phyloP scores from a whole-genome alignment of 2,113 vertebrate species.

The Crocuta crocuta region DNA sequence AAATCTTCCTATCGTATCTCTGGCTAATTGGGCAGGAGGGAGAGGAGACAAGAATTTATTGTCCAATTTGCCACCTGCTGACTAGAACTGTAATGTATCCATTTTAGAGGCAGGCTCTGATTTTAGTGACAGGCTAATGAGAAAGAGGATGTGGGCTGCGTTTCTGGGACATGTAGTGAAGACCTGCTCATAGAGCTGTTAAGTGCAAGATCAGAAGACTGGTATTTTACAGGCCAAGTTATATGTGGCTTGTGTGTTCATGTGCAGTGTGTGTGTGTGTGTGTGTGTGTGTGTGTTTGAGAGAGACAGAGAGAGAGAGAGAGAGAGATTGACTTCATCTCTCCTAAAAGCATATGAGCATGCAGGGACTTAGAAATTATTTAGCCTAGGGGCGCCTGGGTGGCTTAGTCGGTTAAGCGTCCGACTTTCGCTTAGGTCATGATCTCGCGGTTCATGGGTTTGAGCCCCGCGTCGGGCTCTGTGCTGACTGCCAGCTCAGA shows the following conservation, averaged over 20 bases:
- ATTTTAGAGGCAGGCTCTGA: slow-evolving; percentile 50
- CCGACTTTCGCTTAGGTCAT: no score
- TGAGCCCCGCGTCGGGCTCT: no score
- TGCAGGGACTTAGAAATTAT: not conserved
- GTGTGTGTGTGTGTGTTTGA: not conserved
- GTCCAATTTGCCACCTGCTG: slow-evolving; percentile 67
- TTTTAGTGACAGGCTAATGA: slow-evolving; percentile 6
- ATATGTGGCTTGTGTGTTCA: not conserved
- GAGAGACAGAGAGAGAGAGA: not conserved
- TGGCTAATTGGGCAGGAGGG: slow-evolving; percentile 78
- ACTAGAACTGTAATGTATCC: slow-evolving; percentile 22
- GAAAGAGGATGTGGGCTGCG: not conserved
- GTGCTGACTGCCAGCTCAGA: no score
- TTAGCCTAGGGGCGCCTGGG: not conserved
- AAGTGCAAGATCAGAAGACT: not conserved
- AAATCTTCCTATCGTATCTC: slow-evolving; percentile 73
- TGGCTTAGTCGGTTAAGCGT: no score
- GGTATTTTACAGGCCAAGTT: not conserved
- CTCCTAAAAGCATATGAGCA: not conserved
- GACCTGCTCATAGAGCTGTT: not conserved
- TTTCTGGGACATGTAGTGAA: not conserved
- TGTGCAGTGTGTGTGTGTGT: not conserved
- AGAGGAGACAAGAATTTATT: slow-evolving; percentile 67
- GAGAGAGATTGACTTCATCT: not conserved
- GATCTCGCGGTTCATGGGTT: no score